Evolutionary conservation across 2,113 vertebrate genomes (phyloP), one percentile per base, ranked within the genome.

Genomic region (Saguinus imperator): DNA sequence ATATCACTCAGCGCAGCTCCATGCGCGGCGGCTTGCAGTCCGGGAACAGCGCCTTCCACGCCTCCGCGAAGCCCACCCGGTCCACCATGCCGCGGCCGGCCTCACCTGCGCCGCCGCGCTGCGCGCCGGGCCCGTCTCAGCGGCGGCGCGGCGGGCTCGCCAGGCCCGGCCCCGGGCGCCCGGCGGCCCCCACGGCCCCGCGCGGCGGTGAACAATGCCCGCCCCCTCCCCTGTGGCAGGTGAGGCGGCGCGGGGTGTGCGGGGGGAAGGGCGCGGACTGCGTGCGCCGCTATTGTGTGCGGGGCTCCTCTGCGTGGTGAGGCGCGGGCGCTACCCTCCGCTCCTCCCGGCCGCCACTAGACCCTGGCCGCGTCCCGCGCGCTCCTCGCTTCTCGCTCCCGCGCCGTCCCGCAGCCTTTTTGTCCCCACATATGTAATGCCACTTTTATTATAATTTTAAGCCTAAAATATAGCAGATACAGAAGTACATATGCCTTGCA

Each of bases 1-100:
- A 99, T 99, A 86, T 99, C 99, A 23, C 99, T 99, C 50, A 99
- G 91, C 99, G 99, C 98, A 99, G 98, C 98, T 99, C 99, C 99
- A 99, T 99, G 97, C 99, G 99, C 89, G 99, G 99, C 84, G 99
- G 99, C 86, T 99, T 99, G 0, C 99, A 99, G 97, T 99, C 99
- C 0, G 99, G 99, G 98, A 99, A 99, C 95, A 99, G 99, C 9
- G 99, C 99, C 95, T 99, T 99, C 99, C 99, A 99, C 97, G 99
- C 99, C 97, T 99, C 99, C 8, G 99, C 99, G 98, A 99, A 99
- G 97, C 99, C 99, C 98, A 99, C 99, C 7, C 99, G 99, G 98
- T 99, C 99, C 99, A 99, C 99, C 99, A 99, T 99, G 94, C 95
- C 94, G 93, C 92, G 64, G 77, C 92, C 73, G 91, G 50, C 72